These are phyloP conservation scores for Carassius carassius DNA, from an alignment of 2,113 vertebrate genomes.

Conservation along the genomic window DNA sequence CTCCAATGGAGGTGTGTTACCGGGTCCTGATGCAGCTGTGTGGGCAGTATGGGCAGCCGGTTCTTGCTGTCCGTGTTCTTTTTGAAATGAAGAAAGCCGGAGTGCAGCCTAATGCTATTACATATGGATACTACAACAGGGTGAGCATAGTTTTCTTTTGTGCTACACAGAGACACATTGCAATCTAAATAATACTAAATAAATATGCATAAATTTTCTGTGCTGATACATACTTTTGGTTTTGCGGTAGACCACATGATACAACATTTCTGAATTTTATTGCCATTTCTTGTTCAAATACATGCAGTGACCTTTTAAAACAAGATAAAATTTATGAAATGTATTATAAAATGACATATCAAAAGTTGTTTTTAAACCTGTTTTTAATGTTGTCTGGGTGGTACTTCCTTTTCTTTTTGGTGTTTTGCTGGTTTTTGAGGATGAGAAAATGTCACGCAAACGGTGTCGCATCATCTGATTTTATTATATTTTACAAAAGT, in stretches of 20 bases:
- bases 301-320: neutral
- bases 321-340: neutral
- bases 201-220: neutral
- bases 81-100: constrained; percentile 99
- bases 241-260: neutral
- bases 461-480: neutral
- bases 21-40: constrained; percentile 96
- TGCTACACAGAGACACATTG: neutral
- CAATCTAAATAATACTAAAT: neutral
- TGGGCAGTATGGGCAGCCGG: constrained; percentile 95
- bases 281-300: neutral
- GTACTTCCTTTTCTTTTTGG: neutral
- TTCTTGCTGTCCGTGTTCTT: constrained; percentile 91
- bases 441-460: neutral
- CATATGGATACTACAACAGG: constrained; percentile 97
- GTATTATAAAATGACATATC: neutral
- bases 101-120: constrained; percentile 95
- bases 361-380: neutral
- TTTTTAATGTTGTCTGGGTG: neutral
- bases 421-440: neutral
- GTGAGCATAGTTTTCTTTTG: constrained; percentile 11
- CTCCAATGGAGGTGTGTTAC: constrained; percentile 88
- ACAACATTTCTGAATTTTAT: neutral
- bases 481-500: neutral
- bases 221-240: neutral